A percentile compares a stretch with the other conserved stretches of the same genome.
Evolutionary conservation across 1,140 invertebrate species (phyloP).

Genomic region (Reticulitermes speratus): DNA sequence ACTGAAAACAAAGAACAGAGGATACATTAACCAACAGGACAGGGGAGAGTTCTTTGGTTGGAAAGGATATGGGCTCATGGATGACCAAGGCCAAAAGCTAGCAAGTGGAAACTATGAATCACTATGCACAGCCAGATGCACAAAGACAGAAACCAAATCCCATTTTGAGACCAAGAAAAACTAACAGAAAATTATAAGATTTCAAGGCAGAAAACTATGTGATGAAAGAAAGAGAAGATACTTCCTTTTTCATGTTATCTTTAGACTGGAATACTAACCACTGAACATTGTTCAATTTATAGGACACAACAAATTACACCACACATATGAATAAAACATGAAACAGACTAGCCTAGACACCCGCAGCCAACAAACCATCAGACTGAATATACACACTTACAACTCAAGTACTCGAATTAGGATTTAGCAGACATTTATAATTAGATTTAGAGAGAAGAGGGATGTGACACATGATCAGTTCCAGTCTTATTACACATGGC

Average conservation of each 20-base stretch:
- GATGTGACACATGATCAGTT: no score
- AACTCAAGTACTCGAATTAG: no score
- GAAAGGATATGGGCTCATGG: background rate
- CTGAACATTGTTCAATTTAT: background rate
- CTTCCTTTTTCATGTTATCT: background rate
- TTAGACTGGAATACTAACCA: background rate
- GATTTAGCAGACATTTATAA: no score
- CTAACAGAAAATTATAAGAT: background rate
- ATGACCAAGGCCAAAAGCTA: background rate
- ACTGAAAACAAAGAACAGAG: background rate
- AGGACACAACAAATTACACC: no score
- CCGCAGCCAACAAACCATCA: no score
- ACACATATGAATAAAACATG: no score
- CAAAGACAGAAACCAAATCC: background rate
- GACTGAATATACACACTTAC: no score
- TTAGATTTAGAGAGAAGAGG: no score
- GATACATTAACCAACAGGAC: background rate
- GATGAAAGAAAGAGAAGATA: background rate
- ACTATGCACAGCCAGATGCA: slow-evolving; percentile 4
- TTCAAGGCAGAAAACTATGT: background rate
- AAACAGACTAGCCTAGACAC: no score
- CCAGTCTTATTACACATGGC: no score
- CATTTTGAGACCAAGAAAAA: background rate
- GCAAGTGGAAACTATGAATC: background rate
- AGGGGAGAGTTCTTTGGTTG: background rate